Conservation (phyloP, 1,140 invertebrate genomes). For the Popillia japonica region DNA sequence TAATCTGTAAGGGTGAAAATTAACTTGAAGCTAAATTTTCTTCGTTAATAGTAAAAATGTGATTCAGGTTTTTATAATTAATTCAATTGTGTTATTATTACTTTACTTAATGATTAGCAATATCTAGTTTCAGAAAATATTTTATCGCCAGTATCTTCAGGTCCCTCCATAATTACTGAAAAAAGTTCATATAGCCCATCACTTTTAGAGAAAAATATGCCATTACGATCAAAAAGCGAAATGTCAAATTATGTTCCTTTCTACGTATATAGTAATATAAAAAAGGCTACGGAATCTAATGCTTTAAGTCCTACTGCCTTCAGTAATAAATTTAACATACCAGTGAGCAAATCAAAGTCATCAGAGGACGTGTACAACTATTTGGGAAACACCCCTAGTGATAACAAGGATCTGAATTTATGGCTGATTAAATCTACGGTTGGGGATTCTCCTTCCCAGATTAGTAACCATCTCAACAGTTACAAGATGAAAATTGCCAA, state of each 20-base stretch:
- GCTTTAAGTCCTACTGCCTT: too few species aligned
- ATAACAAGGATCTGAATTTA: constrained; percentile 22
- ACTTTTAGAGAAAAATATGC: constrained; percentile 42
- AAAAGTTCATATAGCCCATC: constrained; percentile 43
- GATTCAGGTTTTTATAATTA: not conserved
- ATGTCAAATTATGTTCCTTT: constrained; percentile 51
- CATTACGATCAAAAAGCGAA: constrained; percentile 52
- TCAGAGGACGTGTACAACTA: constrained; percentile 47
- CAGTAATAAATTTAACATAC: not conserved
- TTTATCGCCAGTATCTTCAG: constrained; percentile 32
- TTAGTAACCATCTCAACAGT: constrained; percentile 40
- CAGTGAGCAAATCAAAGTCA: constrained; percentile 51
- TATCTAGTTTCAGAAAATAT: constrained; percentile 23
- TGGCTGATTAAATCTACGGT: constrained; percentile 26
- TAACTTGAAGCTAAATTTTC: too few species aligned
- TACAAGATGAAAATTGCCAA: constrained; percentile 53
- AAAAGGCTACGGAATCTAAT: constrained; percentile 44
- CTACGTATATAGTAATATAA: constrained; percentile 50
- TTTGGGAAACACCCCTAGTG: not conserved
- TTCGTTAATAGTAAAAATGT: too few species aligned
- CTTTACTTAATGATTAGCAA: not conserved
- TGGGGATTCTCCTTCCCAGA: not conserved
- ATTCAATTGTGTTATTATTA: not conserved
- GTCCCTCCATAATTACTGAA: not conserved
- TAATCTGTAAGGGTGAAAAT: too few species aligned